phyloP scores from a whole-genome alignment of 2,113 vertebrate species.

The Podarcis muralis region DNA sequence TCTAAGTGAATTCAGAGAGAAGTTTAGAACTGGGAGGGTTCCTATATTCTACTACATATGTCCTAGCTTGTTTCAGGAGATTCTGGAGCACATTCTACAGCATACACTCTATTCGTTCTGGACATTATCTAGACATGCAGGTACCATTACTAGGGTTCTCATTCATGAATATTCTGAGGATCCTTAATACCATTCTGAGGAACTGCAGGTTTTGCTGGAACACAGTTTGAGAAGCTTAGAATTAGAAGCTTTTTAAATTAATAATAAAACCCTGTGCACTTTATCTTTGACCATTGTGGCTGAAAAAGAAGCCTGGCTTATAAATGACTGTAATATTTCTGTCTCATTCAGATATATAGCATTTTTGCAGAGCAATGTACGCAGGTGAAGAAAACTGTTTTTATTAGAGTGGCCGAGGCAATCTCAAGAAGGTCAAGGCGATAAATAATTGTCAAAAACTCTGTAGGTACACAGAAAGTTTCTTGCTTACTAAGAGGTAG shows the following conservation, averaged over 20 bases:
- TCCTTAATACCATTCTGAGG: not conserved
- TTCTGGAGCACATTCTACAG: not conserved
- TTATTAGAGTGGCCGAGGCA: not conserved
- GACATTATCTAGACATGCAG: not conserved
- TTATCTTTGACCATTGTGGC: not conserved
- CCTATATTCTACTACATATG: no score
- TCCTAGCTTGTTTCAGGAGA: no score
- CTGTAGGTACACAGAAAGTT: not conserved
- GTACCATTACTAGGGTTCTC: not conserved
- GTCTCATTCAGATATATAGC: constrained; percentile 12
- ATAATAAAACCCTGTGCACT: not conserved
- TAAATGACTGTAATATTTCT: constrained; percentile 12
- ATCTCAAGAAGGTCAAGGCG: not conserved
- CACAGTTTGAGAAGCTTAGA: not conserved
- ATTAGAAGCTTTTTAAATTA: not conserved
- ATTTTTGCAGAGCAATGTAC: constrained; percentile 4
- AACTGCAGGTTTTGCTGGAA: not conserved
- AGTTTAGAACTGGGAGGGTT: no score
- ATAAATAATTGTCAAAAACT: constrained; percentile 16
- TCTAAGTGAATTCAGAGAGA: no score
- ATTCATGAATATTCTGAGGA: not conserved
- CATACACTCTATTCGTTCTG: not conserved
- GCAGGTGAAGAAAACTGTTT: constrained; percentile 5
- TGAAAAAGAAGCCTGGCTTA: constrained; percentile 31
- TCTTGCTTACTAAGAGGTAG: not conserved